Evolutionary conservation across 2,113 vertebrate genomes (phyloP).

Genomic region (Tenebrosternarchus preto): DNA sequence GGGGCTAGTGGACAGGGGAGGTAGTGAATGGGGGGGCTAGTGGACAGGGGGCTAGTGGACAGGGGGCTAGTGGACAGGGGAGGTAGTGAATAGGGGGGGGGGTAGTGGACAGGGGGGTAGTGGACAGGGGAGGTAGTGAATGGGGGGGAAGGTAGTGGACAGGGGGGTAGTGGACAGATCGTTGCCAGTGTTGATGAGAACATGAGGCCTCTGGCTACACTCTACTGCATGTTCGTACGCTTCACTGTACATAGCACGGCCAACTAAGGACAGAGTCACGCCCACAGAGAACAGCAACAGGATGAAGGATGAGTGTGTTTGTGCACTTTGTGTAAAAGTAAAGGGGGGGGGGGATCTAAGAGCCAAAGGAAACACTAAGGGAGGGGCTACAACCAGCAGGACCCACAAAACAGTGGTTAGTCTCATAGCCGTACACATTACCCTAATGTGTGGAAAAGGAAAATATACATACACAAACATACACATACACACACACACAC

Average conservation of each 20-base stretch:
- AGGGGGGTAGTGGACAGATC: no score
- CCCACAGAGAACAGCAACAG: constrained; percentile 50
- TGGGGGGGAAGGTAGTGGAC: no score
- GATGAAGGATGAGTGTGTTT: constrained; percentile 38
- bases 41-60: no score
- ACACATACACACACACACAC: not conserved
- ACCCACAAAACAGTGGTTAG: constrained; percentile 44
- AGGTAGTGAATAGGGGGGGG: no score
- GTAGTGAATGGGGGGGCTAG: no score
- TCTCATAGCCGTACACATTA: constrained; percentile 26
- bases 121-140: no score
- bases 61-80: no score
- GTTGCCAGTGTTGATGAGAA: no score
- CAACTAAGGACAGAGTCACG: constrained; percentile 42
- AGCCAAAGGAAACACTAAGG: constrained; percentile 49
- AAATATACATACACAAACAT: constrained; percentile 16
- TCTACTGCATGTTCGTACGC: not conserved
- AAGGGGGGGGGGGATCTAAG: constrained; percentile 13
- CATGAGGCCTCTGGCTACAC: not conserved
- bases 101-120: no score
- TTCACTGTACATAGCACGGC: constrained; percentile 16
- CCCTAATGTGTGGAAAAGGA: constrained; percentile 34
- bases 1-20: no score
- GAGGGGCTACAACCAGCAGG: not conserved
- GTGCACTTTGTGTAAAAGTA: constrained; percentile 18